A percentile compares a stretch with the other conserved stretches of the same genome.
Conservation (phyloP, 2,888 invertebrate genomes). For the Caenorhabditis sp. region DNA sequence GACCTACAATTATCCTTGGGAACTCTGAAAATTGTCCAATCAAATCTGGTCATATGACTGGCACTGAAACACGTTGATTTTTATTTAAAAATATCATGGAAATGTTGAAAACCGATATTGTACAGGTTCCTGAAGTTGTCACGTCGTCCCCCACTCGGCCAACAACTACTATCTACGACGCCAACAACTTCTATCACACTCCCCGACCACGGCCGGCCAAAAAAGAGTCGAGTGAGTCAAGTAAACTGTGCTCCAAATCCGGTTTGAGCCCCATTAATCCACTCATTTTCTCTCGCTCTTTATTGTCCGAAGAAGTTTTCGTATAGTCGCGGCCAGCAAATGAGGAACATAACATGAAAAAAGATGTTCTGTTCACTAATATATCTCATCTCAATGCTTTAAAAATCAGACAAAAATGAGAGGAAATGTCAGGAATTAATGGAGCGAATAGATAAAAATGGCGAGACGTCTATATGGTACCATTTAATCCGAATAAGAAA, state of each 20-base stretch:
- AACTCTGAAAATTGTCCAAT: too few species aligned
- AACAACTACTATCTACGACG: conserved; percentile 65
- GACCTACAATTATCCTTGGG: neutral
- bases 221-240: conserved; percentile 62
- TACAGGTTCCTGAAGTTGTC: conserved; percentile 19
- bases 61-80: too few species aligned
- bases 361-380: neutral
- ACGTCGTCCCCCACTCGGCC: conserved; percentile 37
- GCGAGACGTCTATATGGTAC: too few species aligned
- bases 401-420: too few species aligned
- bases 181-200: conserved; percentile 65
- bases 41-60: too few species aligned
- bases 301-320: conserved; percentile 14
- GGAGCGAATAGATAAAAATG: too few species aligned
- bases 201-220: conserved; percentile 61
- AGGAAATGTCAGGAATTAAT: too few species aligned
- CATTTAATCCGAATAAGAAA: too few species aligned
- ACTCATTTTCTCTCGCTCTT: conserved; percentile 10
- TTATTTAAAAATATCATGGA: too few species aligned
- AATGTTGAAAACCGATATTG: too few species aligned
- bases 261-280: conserved; percentile 17
- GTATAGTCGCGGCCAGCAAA: conserved; percentile 19
- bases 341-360: conserved; percentile 4
- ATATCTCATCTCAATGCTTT: too few species aligned
- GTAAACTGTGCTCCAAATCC: conserved; percentile 3